Evolutionary conservation across 2,888 invertebrate species (phyloP).

Genomic region (Ectemnius cavifrons): DNA sequence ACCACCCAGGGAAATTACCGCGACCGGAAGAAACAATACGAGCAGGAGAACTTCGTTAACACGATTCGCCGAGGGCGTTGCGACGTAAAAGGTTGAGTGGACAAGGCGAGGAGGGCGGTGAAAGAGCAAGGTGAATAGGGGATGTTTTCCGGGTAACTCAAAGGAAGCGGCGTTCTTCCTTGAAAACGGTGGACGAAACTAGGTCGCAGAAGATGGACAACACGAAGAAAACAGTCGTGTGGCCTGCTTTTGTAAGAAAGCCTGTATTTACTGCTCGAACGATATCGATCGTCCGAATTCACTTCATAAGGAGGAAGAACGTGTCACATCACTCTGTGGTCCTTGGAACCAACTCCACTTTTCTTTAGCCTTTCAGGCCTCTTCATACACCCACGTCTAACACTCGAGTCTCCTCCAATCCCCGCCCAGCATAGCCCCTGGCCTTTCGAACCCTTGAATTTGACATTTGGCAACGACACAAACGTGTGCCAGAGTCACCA

Average conservation of each 20-base stretch:
- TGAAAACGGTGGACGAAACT: slow-evolving; percentile 7
- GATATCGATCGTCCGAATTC: slow-evolving; percentile 52
- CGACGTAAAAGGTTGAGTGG: no score
- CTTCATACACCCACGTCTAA: not conserved
- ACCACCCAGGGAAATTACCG: not conserved
- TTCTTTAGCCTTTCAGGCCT: not conserved
- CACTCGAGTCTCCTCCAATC: no score
- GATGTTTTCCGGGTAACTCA: not conserved
- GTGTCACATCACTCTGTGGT: slow-evolving; percentile 34
- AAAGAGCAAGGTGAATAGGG: not conserved
- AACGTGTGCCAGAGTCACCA: slow-evolving; percentile 35
- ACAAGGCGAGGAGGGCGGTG: not conserved
- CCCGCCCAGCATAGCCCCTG: not conserved
- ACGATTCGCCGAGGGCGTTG: not conserved
- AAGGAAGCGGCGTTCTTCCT: slow-evolving; percentile 11
- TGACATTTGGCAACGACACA: slow-evolving; percentile 46
- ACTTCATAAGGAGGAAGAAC: slow-evolving; percentile 11
- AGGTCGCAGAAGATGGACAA: slow-evolving; percentile 17
- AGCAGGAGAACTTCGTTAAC: not conserved
- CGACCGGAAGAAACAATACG: not conserved
- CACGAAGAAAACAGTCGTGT: slow-evolving; percentile 42
- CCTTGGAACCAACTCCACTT: slow-evolving; percentile 38
- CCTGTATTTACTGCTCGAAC: slow-evolving; percentile 41
- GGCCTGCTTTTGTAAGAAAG: slow-evolving; percentile 45
- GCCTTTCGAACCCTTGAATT: slow-evolving; percentile 34